Conservation (phyloP, 2,888 invertebrate species). For the Fissipunctia ypsillon region DNA sequence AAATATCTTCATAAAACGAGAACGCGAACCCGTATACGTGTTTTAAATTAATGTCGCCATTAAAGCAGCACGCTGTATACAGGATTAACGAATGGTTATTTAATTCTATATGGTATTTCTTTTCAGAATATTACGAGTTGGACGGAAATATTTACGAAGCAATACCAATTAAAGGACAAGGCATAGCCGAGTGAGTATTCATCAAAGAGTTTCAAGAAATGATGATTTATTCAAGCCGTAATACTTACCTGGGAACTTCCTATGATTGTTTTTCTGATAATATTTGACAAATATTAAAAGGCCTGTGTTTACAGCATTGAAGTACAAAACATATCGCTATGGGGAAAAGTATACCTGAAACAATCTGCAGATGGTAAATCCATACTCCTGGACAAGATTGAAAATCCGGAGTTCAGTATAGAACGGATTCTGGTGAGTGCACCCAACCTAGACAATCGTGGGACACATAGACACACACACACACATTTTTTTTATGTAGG, state of each 20-base stretch:
- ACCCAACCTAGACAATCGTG: too few relatives aligned
- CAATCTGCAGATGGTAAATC: conserved; percentile 73
- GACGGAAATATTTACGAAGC: conserved; percentile 72
- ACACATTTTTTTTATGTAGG: neutral
- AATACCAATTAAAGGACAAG: conserved; percentile 75
- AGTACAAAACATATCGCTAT: conserved; percentile 69
- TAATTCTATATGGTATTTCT: neutral
- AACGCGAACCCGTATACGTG: too few relatives aligned
- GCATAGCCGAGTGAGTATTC: conserved; percentile 75
- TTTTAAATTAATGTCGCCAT: too few relatives aligned
- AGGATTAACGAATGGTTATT: neutral
- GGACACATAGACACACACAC: neutral
- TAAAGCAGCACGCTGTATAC: too few relatives aligned
- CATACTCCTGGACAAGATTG: conserved; percentile 72
- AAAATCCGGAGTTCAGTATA: conserved; percentile 70
- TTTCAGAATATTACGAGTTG: conserved; percentile 78
- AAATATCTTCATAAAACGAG: too few relatives aligned
- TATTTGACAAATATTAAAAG: too few relatives aligned
- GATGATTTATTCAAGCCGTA: too few relatives aligned
- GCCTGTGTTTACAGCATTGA: too few relatives aligned
- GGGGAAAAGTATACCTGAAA: conserved; percentile 73
- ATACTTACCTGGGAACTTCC: too few relatives aligned
- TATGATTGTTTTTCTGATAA: too few relatives aligned
- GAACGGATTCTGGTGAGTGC: conserved; percentile 58
- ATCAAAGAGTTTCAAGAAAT: too few relatives aligned